Conservation (phyloP, 1,140 invertebrate genomes). For the Drosophila gunungcola region DNA sequence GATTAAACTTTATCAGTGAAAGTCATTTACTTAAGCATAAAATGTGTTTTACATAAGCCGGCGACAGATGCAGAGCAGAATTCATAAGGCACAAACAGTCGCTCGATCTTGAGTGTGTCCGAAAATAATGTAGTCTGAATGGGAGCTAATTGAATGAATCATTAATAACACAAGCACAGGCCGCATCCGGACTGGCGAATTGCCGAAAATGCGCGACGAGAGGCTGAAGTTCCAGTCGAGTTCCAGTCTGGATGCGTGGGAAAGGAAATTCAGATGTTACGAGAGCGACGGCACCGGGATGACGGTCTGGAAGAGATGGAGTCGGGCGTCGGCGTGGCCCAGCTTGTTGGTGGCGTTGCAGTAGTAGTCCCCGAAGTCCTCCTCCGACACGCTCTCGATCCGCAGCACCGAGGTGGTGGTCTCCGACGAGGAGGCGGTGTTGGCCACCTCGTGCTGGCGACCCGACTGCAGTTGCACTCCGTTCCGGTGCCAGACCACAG, state of each 20-base stretch:
- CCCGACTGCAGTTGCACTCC: slow-evolving; percentile 89
- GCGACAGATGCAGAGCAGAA: slow-evolving; percentile 44
- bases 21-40: slow-evolving; percentile 50
- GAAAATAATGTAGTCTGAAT: slow-evolving; percentile 58
- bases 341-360: slow-evolving; percentile 92
- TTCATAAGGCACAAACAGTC: slow-evolving; percentile 69
- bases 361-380: slow-evolving; percentile 91
- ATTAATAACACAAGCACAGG: slow-evolving; percentile 68
- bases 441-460: slow-evolving; percentile 90
- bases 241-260: slow-evolving; percentile 66
- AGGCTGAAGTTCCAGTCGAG: slow-evolving; percentile 25
- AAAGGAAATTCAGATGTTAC: slow-evolving; percentile 36
- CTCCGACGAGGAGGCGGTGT: slow-evolving; percentile 91
- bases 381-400: slow-evolving; percentile 91
- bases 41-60: slow-evolving; percentile 40
- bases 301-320: slow-evolving; percentile 88
- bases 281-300: slow-evolving; percentile 69
- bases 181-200: slow-evolving; percentile 67
- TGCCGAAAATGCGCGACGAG: slow-evolving; percentile 62
- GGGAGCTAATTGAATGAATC: slow-evolving; percentile 81
- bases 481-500: slow-evolving; percentile 91
- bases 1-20: slow-evolving; percentile 47
- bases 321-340: slow-evolving; percentile 87
- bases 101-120: slow-evolving; percentile 55
- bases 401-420: slow-evolving; percentile 92